Base-by-base conservation (phyloP, 2,797 vertebrate species). In the Amazonetta brasiliensis region DNA sequence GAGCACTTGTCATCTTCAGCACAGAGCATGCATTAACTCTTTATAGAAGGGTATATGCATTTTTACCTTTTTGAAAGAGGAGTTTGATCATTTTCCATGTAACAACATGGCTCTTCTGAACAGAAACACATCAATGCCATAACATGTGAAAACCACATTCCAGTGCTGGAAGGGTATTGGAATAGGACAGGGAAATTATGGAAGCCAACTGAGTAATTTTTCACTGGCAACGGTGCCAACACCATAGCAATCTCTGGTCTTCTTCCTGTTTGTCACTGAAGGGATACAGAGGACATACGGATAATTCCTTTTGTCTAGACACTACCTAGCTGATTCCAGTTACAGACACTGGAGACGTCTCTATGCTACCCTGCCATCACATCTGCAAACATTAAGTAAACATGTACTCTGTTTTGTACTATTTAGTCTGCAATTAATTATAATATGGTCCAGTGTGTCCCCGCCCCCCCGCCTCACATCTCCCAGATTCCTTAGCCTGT, bases 381-480 rank as follows among this genome's bases (percentile, higher is more conserved):
- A 39, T 30, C 48, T 60, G 30, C 50, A 75, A 44, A 4, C 16
- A 68, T 4, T 22, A 63, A 77, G 20, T 5, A 5, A 74, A 17
- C 9, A 3, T 0, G 2, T 10, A 26, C 8, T 46, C 41, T 67
- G 43, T 48, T 56, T 16, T 20, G 21, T 28, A n/a, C n/a, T 52
- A 14, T 7, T 83, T n/a, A 60, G 43, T 7, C 19, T 80, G 22
- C 37, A 62, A 33, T 21, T 37, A 58, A 7, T 39, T 56, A 19
- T 6, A 21, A 22, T 2, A 35, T 2, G 5, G 8, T 11, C 83
- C 3, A 2, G 5, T 25, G 30, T 20, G 7, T 83, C 2, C 2
- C 4, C 25, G 15, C 14, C 6, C 8, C 14, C 2, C 18, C 26
- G 11, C 28, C 26, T 3, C 43, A 44, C 4, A 17, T 26, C 59